A percentile compares a stretch with the other conserved stretches of the same genome.
These are phyloP conservation scores for Caenorhabditis afra DNA, from an alignment of 2,888 invertebrate genomes.

Conservation along the genomic window DNA sequence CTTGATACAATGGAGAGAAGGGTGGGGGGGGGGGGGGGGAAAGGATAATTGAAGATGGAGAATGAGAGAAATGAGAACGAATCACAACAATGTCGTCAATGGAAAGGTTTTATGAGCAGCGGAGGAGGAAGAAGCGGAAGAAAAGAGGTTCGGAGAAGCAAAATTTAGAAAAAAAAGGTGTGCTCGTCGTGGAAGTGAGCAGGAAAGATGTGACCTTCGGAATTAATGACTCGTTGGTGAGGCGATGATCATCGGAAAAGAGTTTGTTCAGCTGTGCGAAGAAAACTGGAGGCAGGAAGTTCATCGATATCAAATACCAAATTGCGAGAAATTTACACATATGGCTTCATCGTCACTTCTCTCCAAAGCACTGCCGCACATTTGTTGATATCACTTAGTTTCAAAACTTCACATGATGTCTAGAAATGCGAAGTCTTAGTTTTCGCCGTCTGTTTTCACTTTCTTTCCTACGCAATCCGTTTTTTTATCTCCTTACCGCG, in stretches of 20 bases:
- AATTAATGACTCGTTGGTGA: slow-evolving; percentile 38
- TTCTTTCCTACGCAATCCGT: slow-evolving; percentile 9
- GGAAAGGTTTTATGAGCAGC: slow-evolving; percentile 51
- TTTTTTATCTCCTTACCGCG: neutral
- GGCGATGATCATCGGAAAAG: neutral
- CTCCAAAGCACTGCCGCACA: too few species aligned
- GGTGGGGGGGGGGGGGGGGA: too few species aligned
- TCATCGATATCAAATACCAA: too few species aligned
- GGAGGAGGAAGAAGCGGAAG: slow-evolving; percentile 18
- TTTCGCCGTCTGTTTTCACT: too few species aligned
- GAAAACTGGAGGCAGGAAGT: neutral
- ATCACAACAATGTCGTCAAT: slow-evolving; percentile 58
- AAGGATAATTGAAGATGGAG: neutral
- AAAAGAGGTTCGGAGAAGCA: too few species aligned
- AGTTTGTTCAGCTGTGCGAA: slow-evolving; percentile 9
- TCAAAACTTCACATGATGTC: too few species aligned
- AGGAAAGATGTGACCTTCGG: slow-evolving; percentile 20
- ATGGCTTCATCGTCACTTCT: too few species aligned
- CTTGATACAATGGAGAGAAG: too few species aligned
- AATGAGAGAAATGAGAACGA: slow-evolving; percentile 23
- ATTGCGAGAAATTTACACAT: too few species aligned
- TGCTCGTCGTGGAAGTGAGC: neutral
- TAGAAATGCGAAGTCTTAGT: too few species aligned
- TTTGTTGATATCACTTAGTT: too few species aligned
- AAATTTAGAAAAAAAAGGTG: slow-evolving; percentile 14